Evolutionary conservation across 2,113 vertebrate species (phyloP), one percentile per base, ranked within the genome.

Genomic region (Corythornis madagascariensis): DNA sequence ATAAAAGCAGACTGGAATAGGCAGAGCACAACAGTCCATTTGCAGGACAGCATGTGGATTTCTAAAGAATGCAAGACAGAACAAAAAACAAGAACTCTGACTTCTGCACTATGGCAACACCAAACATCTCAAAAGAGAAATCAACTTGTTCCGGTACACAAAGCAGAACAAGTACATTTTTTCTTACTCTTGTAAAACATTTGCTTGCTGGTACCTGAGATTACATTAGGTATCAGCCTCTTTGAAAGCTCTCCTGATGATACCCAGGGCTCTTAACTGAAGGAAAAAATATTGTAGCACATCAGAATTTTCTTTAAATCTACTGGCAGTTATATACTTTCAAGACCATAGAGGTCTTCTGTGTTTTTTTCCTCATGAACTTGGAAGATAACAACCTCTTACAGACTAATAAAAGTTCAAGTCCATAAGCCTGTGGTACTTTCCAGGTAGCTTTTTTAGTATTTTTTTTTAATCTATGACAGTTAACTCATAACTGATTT

Each of bases 11-110:
- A 93, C 74, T 85, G 48, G 80, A 88, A 71, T 25, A 66, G 87
- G 78, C 84, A 43, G 55, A 92, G 55, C 40, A 59, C 64, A 83
- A 42, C 8, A 61, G 71, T n/a, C 79, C 60, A 52, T 60, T 52
- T 56, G 56, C 67, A 80, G 82, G 89, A 89, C 64, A 77, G 63
- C 4, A 1, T 25, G 31, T 1, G 7, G 33, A 77, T 76, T 64
- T 73, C 42, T 48, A 19, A 90, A 71, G 89, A 89, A 94, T 43
- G 66, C 38, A n/a, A 74, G 47, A 56, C 16, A 90, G 86, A 89
- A 93, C 86, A 93, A 83, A 90, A 83, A 56, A 47, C 82, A 95
- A 78, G 65, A 95, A 90, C 82, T 89, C 72, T 79, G 82, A 90
- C 87, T 94, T 83, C 69, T 90, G 81, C 52, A 69, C 90, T 82